Base-by-base conservation (phyloP, 2,113 vertebrate genomes). In the Ptilorrhoa leucosticta region DNA sequence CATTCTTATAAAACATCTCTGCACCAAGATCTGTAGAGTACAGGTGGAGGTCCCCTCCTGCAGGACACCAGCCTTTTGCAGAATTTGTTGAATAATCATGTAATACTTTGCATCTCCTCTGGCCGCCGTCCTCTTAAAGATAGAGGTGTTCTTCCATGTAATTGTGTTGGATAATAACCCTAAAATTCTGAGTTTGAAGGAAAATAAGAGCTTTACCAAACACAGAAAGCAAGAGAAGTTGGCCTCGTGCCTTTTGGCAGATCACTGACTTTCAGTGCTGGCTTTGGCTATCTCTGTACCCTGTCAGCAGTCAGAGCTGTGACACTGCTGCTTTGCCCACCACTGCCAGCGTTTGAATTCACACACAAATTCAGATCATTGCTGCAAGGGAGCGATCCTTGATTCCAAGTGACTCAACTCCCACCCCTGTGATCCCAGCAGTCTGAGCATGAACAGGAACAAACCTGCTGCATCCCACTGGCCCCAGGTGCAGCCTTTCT, bases 371-470 rank as follows among this genome's bases (percentile, higher is more conserved):
- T 56, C 48, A 28, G 39, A 5, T 37, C 28, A 7, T 9, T 39
- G 48, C 53, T 58, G 8, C 2, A 21, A 22, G 30, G 19, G 39
- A 81, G 11, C 0, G 0, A 68, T 72, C 69, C 44, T 69, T 3
- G 1, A 6, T 40, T 69, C 50, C 78, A 19, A 15, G 37, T 26
- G 53, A 54, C 44, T 50, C 42, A 22, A 2, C 30, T 66, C 15
- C 33, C 3, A 1, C 0, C 3, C 35, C 54, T 50, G 35, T 24
- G 44, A 45, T 50, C 54, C 0, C 2, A 51, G 57, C 2, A 19
- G 28, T 31, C 9, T 31, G 28, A 53, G 27, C 8, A 9, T 0
- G 1, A 61, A 13, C 22, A 26, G 60, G 65, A 60, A 12, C 31
- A 81, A 69, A 45, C 11, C 30, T 63, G 31, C 16, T 48, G 42